Conservation (phyloP, 2,113 vertebrate genomes). For the Microtus ochrogaster region DNA sequence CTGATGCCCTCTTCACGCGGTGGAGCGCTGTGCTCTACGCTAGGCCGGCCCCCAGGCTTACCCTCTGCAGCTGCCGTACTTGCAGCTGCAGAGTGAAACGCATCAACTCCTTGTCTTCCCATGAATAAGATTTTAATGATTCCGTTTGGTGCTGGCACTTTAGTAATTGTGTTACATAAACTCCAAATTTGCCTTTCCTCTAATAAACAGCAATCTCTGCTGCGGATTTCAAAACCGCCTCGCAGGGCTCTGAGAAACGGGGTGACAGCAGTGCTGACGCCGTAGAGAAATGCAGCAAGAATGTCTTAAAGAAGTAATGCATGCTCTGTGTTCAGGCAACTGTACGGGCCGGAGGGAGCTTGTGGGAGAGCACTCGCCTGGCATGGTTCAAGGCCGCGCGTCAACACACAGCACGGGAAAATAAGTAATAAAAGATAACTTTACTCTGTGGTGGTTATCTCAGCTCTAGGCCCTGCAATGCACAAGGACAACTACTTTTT, state of each 20-base stretch:
- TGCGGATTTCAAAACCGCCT: not conserved
- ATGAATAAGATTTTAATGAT: conserved; percentile 29
- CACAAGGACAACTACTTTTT: not conserved
- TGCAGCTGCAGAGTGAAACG: conserved; percentile 6
- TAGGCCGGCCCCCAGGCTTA: not conserved
- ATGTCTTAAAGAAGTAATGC: not conserved
- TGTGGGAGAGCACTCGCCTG: not conserved
- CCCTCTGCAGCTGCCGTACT: not conserved
- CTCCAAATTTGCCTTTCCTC: conserved; percentile 5
- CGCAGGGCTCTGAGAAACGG: not conserved
- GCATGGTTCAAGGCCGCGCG: not conserved
- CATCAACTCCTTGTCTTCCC: not conserved
- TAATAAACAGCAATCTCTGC: not conserved
- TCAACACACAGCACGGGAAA: not conserved
- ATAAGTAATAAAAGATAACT: not conserved
- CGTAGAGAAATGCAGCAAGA: not conserved
- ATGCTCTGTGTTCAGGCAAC: not conserved
- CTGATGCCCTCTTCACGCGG: not conserved
- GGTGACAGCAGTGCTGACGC: not conserved
- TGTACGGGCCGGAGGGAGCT: not conserved
- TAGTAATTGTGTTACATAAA: not conserved
- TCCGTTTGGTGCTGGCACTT: not conserved
- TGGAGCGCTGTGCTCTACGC: not conserved
- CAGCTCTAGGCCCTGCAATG: not conserved
- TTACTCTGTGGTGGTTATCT: not conserved